A percentile compares a stretch with the other conserved stretches of the same genome.
phyloP scores from a whole-genome alignment of 2,888 invertebrate genomes.

The Xestobium rufovillosum region DNA sequence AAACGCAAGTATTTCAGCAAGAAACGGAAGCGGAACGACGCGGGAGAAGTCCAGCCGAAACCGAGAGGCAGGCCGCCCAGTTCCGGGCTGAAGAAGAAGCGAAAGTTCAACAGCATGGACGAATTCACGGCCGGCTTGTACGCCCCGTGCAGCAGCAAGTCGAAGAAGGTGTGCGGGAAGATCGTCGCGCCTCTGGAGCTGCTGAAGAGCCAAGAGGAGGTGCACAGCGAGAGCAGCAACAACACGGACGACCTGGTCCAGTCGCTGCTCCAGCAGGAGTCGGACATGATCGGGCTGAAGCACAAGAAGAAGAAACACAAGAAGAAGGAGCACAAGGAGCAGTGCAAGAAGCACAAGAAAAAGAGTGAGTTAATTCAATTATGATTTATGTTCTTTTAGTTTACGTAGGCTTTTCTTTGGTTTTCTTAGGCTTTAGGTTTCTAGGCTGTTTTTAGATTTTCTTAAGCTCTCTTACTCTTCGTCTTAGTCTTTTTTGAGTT shows the following conservation, averaged over 20 bases:
- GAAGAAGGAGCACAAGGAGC: slow-evolving; percentile 25
- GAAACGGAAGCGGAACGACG: slow-evolving; percentile 27
- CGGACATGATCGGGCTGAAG: slow-evolving; percentile 29
- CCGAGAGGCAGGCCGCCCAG: background rate
- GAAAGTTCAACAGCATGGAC: background rate
- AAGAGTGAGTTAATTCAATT: too few relatives aligned
- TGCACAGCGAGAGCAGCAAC: slow-evolving; percentile 14
- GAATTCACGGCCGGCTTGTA: slow-evolving; percentile 26
- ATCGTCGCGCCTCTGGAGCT: slow-evolving; percentile 34
- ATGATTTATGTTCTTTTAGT: too few relatives aligned
- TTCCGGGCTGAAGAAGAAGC: background rate
- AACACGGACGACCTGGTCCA: slow-evolving; percentile 31
- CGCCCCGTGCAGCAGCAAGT: slow-evolving; percentile 29
- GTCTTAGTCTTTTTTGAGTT: too few relatives aligned
- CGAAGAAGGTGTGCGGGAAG: slow-evolving; percentile 38
- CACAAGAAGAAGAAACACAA: slow-evolving; percentile 34
- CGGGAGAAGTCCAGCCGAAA: background rate
- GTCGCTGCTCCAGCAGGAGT: slow-evolving; percentile 30
- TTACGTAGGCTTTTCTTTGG: too few relatives aligned
- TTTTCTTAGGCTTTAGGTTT: too few relatives aligned
- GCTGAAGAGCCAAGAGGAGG: slow-evolving; percentile 15
- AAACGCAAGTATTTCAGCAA: slow-evolving; percentile 39
- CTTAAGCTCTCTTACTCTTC: too few relatives aligned
- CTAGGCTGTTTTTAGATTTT: too few relatives aligned
- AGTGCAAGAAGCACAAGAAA: slow-evolving; percentile 33